Evolutionary conservation across 2,113 vertebrate species (phyloP), one percentile per base, ranked within the genome.

Genomic region (Guaruba guarouba): DNA sequence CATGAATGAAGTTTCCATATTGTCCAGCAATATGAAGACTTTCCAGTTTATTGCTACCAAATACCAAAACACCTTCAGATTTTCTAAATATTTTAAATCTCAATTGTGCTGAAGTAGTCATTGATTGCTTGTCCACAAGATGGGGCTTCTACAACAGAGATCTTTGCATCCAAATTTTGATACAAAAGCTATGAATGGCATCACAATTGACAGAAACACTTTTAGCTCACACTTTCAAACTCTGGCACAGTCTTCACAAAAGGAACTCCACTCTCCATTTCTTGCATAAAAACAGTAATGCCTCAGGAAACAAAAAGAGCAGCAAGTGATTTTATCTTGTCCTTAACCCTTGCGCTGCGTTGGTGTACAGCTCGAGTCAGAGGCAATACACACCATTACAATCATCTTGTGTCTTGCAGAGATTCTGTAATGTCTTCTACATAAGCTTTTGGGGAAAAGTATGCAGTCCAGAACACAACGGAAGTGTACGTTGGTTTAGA

Each of bases 91-190:
- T 52, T 85, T 81, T 10, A 74, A 71, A 78, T 31, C n/a, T 75
- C 29, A 52, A 7, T 69, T 81, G 27, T 75, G 67, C 62, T 88
- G 49, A 83, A 90, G 81, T 12, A 89, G 93, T 88, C 86, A 88
- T 90, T 77, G 95, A 85, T 41, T 79, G 14, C 27, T 75, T 88
- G 95, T 94, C 97, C 97, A 97, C 96, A 96, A 97, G 97, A 91
- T 97, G 96, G 97, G 89, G 96, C 95, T 96, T 95, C 93, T 94
- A 91, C 91, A 88, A 95, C 82, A 5, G 89, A 68, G 82, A 96
- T 94, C 55, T 75, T 68, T n/a, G 15, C 23, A 81, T 28, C 28
- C 62, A 86, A 76, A 89, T 31, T 68, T 62, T 91, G 80, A 82
- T 44, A 59, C 43, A 77, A 86, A 88, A 91, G 24, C 67, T 33